Conservation (phyloP, 2,113 vertebrate genomes). For the Rhombomys opimus region DNA sequence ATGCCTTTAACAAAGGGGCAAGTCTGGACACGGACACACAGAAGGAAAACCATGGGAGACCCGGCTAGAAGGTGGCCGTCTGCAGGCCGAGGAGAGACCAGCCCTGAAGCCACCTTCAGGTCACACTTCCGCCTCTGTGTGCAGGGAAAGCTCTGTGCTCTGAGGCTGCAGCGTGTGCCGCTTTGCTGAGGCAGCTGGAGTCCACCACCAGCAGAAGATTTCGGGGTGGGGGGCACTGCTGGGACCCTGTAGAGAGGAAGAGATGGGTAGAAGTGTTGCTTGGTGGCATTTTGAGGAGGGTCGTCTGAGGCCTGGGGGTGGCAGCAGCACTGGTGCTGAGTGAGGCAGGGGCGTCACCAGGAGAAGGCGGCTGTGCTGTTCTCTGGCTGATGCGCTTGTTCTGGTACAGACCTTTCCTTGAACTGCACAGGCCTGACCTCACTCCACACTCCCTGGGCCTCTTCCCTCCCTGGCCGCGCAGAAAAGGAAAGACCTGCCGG, state of each 20-base stretch:
- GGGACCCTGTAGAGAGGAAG: not conserved
- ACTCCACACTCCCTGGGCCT: too few species aligned
- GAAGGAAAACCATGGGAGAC: not conserved
- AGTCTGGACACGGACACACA: not conserved
- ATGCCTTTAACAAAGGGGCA: not conserved
- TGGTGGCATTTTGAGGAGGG: too few species aligned
- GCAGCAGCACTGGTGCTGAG: not conserved
- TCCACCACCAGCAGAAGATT: not conserved
- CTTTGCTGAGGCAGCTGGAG: not conserved
- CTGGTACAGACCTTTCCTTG: not conserved
- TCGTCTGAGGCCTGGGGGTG: not conserved
- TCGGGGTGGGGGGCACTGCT: constrained; percentile 56
- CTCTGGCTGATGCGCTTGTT: not conserved
- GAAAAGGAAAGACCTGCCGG: not conserved
- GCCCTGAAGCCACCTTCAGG: not conserved
- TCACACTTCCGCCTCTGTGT: not conserved
- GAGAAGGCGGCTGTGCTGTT: accelerated
- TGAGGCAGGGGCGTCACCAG: accelerated
- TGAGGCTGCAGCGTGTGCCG: accelerated
- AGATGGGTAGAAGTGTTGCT: not conserved
- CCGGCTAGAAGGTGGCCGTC: not conserved
- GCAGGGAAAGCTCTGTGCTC: not conserved
- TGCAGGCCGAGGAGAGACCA: not conserved
- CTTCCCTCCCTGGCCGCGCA: not conserved
- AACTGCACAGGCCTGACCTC: not conserved